These are phyloP conservation scores for Stegophylla sp. DNA, from an alignment of 2,888 invertebrate species.

Conservation along the genomic window DNA sequence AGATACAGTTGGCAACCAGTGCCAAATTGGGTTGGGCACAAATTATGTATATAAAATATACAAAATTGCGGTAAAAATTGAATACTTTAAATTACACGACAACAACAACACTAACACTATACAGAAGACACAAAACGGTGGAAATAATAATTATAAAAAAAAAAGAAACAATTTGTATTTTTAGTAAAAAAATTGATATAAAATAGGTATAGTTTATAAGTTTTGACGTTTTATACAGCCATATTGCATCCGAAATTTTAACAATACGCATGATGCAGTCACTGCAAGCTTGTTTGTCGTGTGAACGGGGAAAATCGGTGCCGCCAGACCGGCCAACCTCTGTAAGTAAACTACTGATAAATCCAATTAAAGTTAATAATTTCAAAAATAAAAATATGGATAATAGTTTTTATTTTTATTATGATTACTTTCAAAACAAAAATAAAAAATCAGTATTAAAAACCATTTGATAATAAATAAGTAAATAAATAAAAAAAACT, in stretches of 20 bases:
- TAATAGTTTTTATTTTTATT: neutral
- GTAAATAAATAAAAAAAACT: neutral
- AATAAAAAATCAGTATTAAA: neutral
- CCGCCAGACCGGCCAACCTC: constrained; percentile 52
- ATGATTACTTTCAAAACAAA: neutral
- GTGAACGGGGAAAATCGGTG: constrained; percentile 52
- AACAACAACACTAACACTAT: constrained; percentile 45
- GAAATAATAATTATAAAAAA: constrained; percentile 30
- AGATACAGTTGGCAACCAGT: constrained; percentile 38
- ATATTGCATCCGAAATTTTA: constrained; percentile 57
- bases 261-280: constrained; percentile 58
- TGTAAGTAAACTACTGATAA: neutral
- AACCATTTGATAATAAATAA: neutral
- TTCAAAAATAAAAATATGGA: neutral
- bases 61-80: constrained; percentile 24
- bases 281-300: constrained; percentile 58
- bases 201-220: constrained; percentile 49
- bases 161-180: constrained; percentile 30
- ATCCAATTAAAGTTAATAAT: neutral
- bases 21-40: constrained; percentile 56
- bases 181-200: constrained; percentile 53
- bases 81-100: constrained; percentile 3
- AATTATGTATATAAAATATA: constrained; percentile 55
- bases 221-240: constrained; percentile 59
- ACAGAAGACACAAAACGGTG: constrained; percentile 45